Evolutionary conservation across 1,140 invertebrate genomes (phyloP).

Genomic region (Saccostrea echinata): DNA sequence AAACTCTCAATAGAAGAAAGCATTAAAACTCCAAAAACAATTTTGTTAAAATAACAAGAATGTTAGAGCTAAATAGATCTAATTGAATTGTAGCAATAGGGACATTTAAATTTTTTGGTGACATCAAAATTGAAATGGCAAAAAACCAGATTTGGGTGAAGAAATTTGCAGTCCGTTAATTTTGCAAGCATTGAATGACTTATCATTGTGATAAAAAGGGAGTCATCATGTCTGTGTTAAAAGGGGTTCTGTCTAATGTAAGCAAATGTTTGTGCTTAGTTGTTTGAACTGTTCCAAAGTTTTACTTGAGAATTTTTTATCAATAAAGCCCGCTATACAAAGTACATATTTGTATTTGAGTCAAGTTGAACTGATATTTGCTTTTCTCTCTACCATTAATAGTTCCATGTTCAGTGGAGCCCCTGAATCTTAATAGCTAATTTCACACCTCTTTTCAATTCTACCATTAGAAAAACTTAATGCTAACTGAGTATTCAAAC

Average conservation of each 20-base stretch:
- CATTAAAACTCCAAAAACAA: slow-evolving; percentile 16
- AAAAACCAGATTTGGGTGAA: slow-evolving; percentile 15
- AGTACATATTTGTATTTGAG: slow-evolving; percentile 39
- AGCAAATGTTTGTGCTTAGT: slow-evolving; percentile 31
- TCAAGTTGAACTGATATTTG: slow-evolving; percentile 37
- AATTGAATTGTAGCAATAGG: slow-evolving; percentile 29
- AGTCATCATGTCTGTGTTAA: slow-evolving; percentile 40
- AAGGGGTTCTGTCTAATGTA: slow-evolving; percentile 11
- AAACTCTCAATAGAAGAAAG: not conserved
- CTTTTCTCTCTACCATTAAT: slow-evolving; percentile 44
- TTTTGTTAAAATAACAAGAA: slow-evolving; percentile 25
- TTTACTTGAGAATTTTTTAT: slow-evolving; percentile 41
- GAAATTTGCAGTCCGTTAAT: slow-evolving; percentile 5
- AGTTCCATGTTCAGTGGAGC: slow-evolving; percentile 8
- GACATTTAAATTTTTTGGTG: slow-evolving; percentile 34
- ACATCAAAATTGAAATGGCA: slow-evolving; percentile 29
- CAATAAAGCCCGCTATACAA: slow-evolving; percentile 9
- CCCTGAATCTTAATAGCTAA: slow-evolving; percentile 33
- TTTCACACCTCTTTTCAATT: slow-evolving; percentile 41
- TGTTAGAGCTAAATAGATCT: not conserved
- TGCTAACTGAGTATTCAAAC: slow-evolving; percentile 40
- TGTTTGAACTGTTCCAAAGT: slow-evolving; percentile 40
- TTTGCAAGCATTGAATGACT: not conserved
- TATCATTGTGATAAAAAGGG: slow-evolving; percentile 17
- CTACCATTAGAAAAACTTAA: slow-evolving; percentile 31